Evolutionary conservation across 2,888 invertebrate species (phyloP).

Genomic region (Meganola albula): DNA sequence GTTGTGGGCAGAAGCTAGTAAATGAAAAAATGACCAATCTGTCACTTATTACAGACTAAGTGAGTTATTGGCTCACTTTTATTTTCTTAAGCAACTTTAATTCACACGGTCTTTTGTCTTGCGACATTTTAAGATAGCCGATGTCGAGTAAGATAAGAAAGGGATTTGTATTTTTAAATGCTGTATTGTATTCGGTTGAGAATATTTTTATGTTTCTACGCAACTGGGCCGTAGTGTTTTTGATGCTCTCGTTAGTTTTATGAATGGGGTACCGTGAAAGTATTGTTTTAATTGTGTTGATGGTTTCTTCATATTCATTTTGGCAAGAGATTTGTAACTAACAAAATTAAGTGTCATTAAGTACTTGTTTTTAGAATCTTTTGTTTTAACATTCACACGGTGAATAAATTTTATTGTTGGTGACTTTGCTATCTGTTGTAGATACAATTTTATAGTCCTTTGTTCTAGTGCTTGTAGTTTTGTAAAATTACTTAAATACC

Average conservation of each 20-base stretch:
- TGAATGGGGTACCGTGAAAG: slow-evolving; percentile 16
- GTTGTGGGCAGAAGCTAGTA: no score
- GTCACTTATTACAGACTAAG: slow-evolving; percentile 54
- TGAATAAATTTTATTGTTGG: not conserved
- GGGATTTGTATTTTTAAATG: slow-evolving; percentile 64
- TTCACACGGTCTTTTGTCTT: slow-evolving; percentile 65
- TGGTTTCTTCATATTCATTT: slow-evolving; percentile 6
- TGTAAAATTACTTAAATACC: no score
- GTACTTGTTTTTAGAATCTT: not conserved
- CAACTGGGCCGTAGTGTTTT: slow-evolving; percentile 32
- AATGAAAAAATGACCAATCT: slow-evolving; percentile 61
- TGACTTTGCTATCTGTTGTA: not conserved
- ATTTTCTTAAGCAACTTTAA: slow-evolving; percentile 53
- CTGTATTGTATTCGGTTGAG: slow-evolving; percentile 61
- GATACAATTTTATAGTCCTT: not conserved
- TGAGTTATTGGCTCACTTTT: slow-evolving; percentile 52
- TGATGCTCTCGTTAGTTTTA: slow-evolving; percentile 22
- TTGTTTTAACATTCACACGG: not conserved
- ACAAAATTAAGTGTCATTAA: not conserved
- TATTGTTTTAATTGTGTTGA: slow-evolving; percentile 8
- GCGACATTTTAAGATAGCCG: slow-evolving; percentile 61
- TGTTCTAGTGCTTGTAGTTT: no score
- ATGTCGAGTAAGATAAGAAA: slow-evolving; percentile 59
- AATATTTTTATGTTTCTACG: slow-evolving; percentile 54
- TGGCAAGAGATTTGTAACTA: slow-evolving; percentile 1